Evolutionary conservation across 2,797 vertebrate species (phyloP), one percentile per base, ranked within the genome.

Genomic region (Centropyge bicolor): DNA sequence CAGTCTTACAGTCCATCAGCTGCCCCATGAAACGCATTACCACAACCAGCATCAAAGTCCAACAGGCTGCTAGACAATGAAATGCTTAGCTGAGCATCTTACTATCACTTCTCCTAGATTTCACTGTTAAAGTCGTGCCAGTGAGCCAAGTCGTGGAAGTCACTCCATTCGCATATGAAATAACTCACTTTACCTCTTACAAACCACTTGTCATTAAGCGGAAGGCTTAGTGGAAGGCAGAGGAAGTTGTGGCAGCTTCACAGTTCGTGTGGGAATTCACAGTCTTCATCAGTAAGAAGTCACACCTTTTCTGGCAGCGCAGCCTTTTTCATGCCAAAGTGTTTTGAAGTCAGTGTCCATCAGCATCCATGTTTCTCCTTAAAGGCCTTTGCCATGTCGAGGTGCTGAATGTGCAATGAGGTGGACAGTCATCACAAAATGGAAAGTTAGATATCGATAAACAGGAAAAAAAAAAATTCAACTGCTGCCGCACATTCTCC

Each of bases 151-250:
- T 46, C 40, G 54, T 20, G 5, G 36, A 49, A 67, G 55, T 60
- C n/a, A 74, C 46, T 12, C 41, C 3, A 36, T 82, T 62, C 55
- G 49, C 41, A 68, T 78, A 76, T 36, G 20, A 27, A 54, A 27
- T 46, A 70, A 71, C 31, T 20, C 36, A 56, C 16, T 19, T 27
- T 40, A 24, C 74, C 45, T 56, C 51, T 20, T 24, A 17, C n/a
- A 54, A 70, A 36, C 4, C 6, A 10, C 36, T 19, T 48, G 43
- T 71, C 56, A 12, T 54, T 8, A 57, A 55, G 19, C 31, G 48
- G 41, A 74, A 72, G 24, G 10, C 51, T 80, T 22, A 1, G 61
- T 78, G 56, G 80, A 70, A 49, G 66, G 66, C 73, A 69, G 55
- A 70, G 55, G 46, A 78, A 48, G 63, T 83, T 72, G 19, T 38